Percentiles rank a stretch among this genome's conserved stretches.
These are phyloP conservation scores for Dendrocincla fuliginosa DNA, from an alignment of 2,797 vertebrate species.

Conservation along the genomic window DNA sequence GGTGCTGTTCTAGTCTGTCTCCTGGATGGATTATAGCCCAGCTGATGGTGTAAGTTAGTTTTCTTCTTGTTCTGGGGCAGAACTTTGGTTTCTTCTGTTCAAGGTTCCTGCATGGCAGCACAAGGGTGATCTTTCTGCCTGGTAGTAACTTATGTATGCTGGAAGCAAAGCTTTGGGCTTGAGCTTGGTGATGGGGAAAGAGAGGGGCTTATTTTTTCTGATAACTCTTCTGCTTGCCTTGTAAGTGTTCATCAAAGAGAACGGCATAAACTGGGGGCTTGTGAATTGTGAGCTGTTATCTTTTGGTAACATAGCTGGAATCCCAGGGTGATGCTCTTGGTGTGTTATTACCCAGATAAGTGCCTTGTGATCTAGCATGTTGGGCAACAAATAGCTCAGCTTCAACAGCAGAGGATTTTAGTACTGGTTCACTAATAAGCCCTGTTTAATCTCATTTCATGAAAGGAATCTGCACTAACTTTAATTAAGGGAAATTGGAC, in stretches of 20 bases:
- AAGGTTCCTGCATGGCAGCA: not conserved
- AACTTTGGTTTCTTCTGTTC: not conserved
- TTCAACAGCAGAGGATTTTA: not conserved
- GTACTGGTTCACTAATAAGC: not conserved
- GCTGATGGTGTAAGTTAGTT: not conserved
- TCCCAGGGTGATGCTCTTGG: not conserved
- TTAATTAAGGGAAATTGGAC: not conserved
- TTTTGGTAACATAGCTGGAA: not conserved
- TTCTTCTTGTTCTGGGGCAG: not conserved
- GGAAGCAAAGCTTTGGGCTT: not conserved
- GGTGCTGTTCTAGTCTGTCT: accelerated
- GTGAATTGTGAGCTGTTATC: not conserved
- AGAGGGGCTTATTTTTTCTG: not conserved
- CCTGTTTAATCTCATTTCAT: not conserved
- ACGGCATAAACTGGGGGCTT: not conserved
- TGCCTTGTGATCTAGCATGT: not conserved
- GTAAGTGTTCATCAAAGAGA: not conserved
- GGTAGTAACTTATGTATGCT: not conserved
- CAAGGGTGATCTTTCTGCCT: not conserved
- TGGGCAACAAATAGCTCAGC: not conserved
- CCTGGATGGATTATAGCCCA: not conserved
- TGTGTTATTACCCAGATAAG: not conserved
- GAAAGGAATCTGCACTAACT: not conserved
- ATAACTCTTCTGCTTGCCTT: not conserved
- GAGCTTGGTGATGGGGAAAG: not conserved